Percentiles rank a stretch among this genome's conserved stretches.
phyloP scores from a whole-genome alignment of 2,797 vertebrate genomes.

The Danio albolineatus region DNA sequence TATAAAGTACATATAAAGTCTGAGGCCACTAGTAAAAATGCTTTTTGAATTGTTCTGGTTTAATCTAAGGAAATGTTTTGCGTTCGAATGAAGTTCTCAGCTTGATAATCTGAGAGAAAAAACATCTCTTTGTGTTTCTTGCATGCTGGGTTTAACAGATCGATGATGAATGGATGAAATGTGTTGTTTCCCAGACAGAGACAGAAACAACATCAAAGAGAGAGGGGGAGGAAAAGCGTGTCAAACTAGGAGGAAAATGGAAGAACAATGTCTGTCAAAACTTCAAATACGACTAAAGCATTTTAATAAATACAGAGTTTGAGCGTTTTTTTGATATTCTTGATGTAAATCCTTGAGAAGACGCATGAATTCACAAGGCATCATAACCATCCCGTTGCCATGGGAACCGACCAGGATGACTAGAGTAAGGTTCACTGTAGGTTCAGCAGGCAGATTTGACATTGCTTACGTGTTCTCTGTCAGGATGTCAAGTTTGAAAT shows the following conservation, averaged over 20 bases:
- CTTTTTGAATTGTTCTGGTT: not conserved
- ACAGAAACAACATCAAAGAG: slow-evolving; percentile 36
- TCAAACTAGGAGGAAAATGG: slow-evolving; percentile 49
- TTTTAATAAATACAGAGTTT: slow-evolving; percentile 20
- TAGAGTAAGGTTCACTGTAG: not conserved
- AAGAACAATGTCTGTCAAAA: slow-evolving; percentile 44
- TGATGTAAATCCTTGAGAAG: slow-evolving; percentile 1
- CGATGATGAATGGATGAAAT: slow-evolving; percentile 50
- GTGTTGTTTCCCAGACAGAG: slow-evolving; percentile 28
- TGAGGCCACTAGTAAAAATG: not conserved
- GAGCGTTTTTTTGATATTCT: not conserved
- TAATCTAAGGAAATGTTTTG: not conserved
- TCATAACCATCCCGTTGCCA: not conserved
- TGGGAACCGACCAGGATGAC: not conserved
- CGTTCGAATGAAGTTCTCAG: not conserved
- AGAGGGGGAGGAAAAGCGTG: slow-evolving; percentile 50
- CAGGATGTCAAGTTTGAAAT: slow-evolving; percentile 26
- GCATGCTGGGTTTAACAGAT: slow-evolving; percentile 25
- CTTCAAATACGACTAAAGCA: slow-evolving; percentile 7
- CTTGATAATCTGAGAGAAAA: not conserved
- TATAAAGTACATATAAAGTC: not conserved
- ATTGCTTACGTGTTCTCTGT: not conserved
- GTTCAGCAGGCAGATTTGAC: not conserved
- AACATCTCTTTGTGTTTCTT: slow-evolving; percentile 15
- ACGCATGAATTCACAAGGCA: not conserved